Conservation (phyloP, 2,113 vertebrate genomes). For the Coracopsis vasa region DNA sequence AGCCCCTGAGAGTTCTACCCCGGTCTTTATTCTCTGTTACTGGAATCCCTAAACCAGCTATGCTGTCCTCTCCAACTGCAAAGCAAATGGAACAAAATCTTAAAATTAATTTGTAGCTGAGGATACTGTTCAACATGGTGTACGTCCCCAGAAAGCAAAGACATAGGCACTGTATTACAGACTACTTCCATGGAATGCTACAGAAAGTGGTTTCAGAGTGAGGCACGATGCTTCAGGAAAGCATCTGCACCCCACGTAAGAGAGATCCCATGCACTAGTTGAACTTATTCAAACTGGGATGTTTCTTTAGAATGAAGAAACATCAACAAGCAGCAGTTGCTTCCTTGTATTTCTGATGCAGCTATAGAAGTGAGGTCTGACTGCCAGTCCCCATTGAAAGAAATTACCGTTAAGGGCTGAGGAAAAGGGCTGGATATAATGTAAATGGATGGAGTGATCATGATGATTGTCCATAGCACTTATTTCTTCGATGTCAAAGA, state of each 20-base stretch:
- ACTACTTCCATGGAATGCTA: not conserved
- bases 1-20: not conserved
- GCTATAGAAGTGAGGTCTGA: not conserved
- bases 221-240: not conserved
- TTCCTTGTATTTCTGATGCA: not conserved
- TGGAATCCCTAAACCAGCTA: not conserved
- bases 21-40: not conserved
- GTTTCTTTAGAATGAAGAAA: not conserved
- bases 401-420: not conserved
- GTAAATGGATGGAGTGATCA: not conserved
- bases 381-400: not conserved
- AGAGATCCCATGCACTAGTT: not conserved
- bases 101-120: not conserved
- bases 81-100: not conserved
- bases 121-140: not conserved
- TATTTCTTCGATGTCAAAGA: not conserved
- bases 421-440: not conserved
- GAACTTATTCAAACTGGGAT: not conserved
- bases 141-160: not conserved
- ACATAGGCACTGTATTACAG: not conserved
- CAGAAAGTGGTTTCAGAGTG: not conserved
- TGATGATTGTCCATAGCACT: not conserved
- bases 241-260: not conserved
- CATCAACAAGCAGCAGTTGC: not conserved
- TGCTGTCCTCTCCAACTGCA: not conserved